Percentiles rank a stretch among this genome's conserved stretches.
These are phyloP conservation scores for Acanthurus tractus DNA, from an alignment of 2,797 vertebrate genomes.

Conservation along the genomic window DNA sequence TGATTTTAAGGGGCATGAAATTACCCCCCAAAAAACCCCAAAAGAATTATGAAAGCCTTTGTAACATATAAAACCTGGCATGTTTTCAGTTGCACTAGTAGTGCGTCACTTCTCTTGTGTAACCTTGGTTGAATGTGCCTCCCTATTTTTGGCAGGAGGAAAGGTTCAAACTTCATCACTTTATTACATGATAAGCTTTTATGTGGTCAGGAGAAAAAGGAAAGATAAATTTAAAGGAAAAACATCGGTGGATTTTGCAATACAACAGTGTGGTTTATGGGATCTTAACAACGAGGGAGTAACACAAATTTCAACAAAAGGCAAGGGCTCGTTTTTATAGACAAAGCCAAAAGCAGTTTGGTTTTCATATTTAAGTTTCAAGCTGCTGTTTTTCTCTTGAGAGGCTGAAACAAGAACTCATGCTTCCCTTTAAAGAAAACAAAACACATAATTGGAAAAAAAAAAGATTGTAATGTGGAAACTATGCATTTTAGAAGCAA, in stretches of 20 bases:
- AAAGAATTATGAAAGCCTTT: too few relatives aligned
- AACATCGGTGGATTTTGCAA: neutral
- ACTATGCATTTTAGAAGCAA: slow-evolving; percentile 1
- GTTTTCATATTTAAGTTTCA: neutral
- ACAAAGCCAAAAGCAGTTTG: neutral
- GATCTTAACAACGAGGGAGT: neutral
- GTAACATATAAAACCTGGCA: neutral
- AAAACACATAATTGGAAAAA: neutral
- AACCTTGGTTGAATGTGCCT: neutral
- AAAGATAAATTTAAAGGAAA: neutral
- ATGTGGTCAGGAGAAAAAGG: neutral
- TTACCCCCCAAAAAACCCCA: too few relatives aligned
- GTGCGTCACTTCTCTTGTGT: neutral
- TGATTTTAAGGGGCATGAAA: too few relatives aligned
- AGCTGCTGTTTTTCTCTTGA: neutral
- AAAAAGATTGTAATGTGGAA: neutral
- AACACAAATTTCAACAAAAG: neutral
- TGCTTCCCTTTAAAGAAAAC: neutral
- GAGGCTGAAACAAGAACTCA: neutral
- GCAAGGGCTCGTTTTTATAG: neutral
- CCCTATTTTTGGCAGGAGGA: too few relatives aligned
- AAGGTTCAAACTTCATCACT: neutral
- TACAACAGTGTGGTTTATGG: neutral
- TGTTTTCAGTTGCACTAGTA: neutral
- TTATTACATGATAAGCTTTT: neutral